phyloP scores from a whole-genome alignment of 2,113 vertebrate genomes.

The Brachyhypopomus gauderio region DNA sequence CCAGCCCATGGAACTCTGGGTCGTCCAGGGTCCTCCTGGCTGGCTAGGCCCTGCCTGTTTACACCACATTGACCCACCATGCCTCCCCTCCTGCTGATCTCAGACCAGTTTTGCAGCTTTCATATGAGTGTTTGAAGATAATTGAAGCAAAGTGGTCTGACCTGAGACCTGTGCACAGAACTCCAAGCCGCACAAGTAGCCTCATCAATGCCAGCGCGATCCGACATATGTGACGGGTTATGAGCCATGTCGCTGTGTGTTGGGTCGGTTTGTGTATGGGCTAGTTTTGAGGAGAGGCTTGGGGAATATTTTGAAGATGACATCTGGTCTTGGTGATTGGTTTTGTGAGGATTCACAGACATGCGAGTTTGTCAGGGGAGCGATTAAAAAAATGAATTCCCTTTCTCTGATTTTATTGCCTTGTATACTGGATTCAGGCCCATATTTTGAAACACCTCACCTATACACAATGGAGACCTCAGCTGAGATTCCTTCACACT shows the following conservation, averaged over 20 bases:
- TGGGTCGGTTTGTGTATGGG: no score
- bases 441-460: neutral
- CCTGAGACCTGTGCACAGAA: neutral
- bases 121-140: neutral
- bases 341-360: neutral
- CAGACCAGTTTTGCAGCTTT: neutral
- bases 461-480: neutral
- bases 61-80: neutral
- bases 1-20: conserved; percentile 62
- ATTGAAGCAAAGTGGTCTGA: neutral
- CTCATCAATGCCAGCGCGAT: no score
- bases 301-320: neutral
- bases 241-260: no score
- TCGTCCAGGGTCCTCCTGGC: conserved; percentile 54
- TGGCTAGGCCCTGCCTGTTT: conserved; percentile 8
- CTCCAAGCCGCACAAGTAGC: neutral
- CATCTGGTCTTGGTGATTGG: neutral
- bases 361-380: neutral
- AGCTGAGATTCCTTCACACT: no score
- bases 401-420: neutral
- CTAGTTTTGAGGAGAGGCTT: no score
- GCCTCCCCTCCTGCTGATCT: conserved; percentile 10
- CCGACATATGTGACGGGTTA: no score
- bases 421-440: neutral
- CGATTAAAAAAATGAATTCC: no score